Evolutionary conservation across 1,140 invertebrate species (phyloP), one percentile per base, ranked within the genome.

Genomic region (Oryzaephilus surinamensis): DNA sequence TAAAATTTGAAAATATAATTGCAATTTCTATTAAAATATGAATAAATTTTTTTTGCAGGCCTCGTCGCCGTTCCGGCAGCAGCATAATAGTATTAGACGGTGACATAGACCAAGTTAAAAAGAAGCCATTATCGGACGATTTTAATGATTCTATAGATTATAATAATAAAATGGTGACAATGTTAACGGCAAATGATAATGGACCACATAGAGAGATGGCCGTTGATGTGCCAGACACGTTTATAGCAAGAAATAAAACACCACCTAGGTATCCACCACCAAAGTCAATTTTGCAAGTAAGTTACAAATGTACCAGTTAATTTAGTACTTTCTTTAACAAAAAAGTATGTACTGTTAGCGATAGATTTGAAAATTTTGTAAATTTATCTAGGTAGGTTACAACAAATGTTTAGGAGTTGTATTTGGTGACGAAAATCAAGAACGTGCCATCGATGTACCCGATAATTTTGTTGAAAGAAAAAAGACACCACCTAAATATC

Each of bases 151-250:
- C 41, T 36, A 31, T 60, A 23, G 59, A 61, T 33, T 73, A 74
- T 62, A 66, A 70, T 63, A 71, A 72, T 62, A n/a, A n/a, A n/a
- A 76, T 77, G 73, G 71, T 77, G 65, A 76, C 73, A 63, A 77
- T 79, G 74, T 63, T 48, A 24, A 10, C 11, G 11, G 23, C 11
- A 24, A 67, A 73, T 57, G 76, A 81, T 60, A 75, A 74, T 62
- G 77, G 81, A 65, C 84, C 84, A 56, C 84, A 87, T 71, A 79
- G 86, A 58, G 95, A 98, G 77, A 92, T 97, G 86, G 89, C 95
- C 55, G 92, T 98, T 58, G 95, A 97, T 68, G 92, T 95, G 45
- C 95, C 95, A 54, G 92, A 95, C 58, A 84, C 81, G 55, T 97
- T 97, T 69, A 81, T 95, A 49, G 85, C 76, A 48, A 74, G 81